Base-by-base conservation (phyloP, 1,140 invertebrate species). In the Camponotus floridanus region DNA sequence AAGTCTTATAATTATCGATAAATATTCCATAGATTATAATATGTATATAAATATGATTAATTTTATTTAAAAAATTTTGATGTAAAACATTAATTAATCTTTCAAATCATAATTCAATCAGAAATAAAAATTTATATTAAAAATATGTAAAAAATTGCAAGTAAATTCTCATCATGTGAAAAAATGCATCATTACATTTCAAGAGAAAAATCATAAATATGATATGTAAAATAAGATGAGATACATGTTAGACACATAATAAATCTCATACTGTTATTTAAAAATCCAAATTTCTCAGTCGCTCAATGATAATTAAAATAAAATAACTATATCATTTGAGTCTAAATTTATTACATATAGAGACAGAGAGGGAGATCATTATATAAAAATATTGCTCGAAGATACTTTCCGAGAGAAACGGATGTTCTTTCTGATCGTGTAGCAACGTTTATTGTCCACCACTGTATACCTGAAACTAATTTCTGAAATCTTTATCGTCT, bases 401-500 rank as follows among this genome's bases (percentile, higher is more conserved):
- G 3, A 21, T 26, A 36, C 67, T 78, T 26, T 68, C 31, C 18
- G 0, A 51, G 9, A 67, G 15, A 31, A 70, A 45, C 13, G 6
- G 15, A 13, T 21, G 21, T 76, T 51, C 26, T 26, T 1, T 26
- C 18, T 57, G 15, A 51, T 62, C n/a, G 31, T 36, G 39, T 79
- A 6, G 59, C 59, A 18, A 78, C 48, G 15, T 80, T 62, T 59
- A 26, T 59, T 59, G 15, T 33, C 2, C 39, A 55, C 13, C 7
- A 73, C 21, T 45, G 79, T 73, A 13, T 45, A 48, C 42, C 61
- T 55, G 57, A 83, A 83, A 83, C 55, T 83, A 83, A 73, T 83
- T 83, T 83, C 68, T 73, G 39, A 62, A 83, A 83, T 74, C 79
- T 83, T 83, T 83, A 83, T 83, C 55, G 55, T 62, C 68, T 83